Percentiles rank a stretch among this genome's conserved stretches.
phyloP scores from a whole-genome alignment of 2,888 invertebrate species.

The Escarpia spicata region DNA sequence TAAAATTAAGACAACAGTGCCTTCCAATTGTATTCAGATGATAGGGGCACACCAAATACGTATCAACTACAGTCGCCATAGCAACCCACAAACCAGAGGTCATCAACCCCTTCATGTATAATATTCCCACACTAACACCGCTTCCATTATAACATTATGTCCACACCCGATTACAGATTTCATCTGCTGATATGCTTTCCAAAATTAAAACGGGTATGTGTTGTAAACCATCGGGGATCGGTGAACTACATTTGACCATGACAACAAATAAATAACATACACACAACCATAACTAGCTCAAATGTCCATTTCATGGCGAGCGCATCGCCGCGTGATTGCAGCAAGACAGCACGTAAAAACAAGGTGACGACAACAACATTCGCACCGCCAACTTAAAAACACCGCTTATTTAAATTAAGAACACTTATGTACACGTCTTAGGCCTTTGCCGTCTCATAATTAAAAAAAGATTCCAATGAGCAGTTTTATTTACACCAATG shows the following conservation, averaged over 20 bases:
- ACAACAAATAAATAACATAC: conserved; percentile 13
- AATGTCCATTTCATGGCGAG: too few relatives aligned
- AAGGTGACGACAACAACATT: conserved; percentile 2
- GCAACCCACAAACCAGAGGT: background rate
- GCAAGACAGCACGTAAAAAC: background rate
- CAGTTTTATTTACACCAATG: background rate
- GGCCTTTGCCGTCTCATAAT: conserved; percentile 5
- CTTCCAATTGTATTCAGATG: conserved; percentile 1
- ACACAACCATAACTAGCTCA: background rate
- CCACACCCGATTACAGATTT: background rate
- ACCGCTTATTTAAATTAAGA: conserved; percentile 6
- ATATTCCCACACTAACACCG: background rate
- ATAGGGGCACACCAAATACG: background rate
- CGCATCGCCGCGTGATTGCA: too few relatives aligned
- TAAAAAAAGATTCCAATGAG: conserved; percentile 13
- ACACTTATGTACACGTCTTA: conserved; percentile 9
- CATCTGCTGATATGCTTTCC: conserved; percentile 5
- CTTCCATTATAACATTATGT: background rate
- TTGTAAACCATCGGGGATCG: background rate
- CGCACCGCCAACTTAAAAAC: conserved; percentile 12
- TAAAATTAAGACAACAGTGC: background rate
- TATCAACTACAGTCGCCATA: background rate
- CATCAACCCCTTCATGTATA: background rate
- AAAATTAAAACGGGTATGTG: background rate
- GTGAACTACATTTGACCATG: background rate